phyloP scores from a whole-genome alignment of 1,140 invertebrate species.

The Zaprionus taronus region DNA sequence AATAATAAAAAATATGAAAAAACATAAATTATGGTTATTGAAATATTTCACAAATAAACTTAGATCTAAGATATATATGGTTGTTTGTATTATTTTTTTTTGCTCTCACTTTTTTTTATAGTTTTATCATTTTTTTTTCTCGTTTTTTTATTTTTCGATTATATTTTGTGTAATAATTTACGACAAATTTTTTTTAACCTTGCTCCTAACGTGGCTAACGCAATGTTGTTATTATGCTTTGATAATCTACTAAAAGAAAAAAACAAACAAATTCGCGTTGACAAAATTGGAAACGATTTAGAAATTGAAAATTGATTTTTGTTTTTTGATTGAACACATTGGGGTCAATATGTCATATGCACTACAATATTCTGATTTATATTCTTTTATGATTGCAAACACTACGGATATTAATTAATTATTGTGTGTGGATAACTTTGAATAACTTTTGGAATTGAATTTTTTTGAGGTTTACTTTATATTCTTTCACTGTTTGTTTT shows the following conservation, averaged over 20 bases:
- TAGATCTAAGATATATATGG: slow-evolving; percentile 49
- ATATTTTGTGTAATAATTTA: slow-evolving; percentile 68
- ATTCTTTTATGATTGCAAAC: slow-evolving; percentile 16
- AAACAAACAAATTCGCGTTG: slow-evolving; percentile 44
- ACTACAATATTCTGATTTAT: slow-evolving; percentile 10
- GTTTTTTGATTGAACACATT: slow-evolving; percentile 64
- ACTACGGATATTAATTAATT: slow-evolving; percentile 25
- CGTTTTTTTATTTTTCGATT: slow-evolving; percentile 59
- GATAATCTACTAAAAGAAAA: slow-evolving; percentile 47
- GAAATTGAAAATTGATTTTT: slow-evolving; percentile 34
- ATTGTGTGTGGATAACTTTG: slow-evolving; percentile 39
- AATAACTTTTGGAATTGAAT: slow-evolving; percentile 18
- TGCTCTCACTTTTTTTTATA: slow-evolving; percentile 37
- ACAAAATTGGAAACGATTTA: slow-evolving; percentile 56
- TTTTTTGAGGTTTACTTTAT: slow-evolving; percentile 17
- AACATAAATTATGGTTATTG: slow-evolving; percentile 64
- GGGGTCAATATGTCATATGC: slow-evolving; percentile 65
- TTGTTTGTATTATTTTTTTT: slow-evolving; percentile 11
- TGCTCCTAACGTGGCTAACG: slow-evolving; percentile 77
- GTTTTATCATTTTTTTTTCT: slow-evolving; percentile 54
- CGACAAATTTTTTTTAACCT: slow-evolving; percentile 55
- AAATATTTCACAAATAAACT: slow-evolving; percentile 68
- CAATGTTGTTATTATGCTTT: slow-evolving; percentile 42
- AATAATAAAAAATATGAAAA: slow-evolving; percentile 33
- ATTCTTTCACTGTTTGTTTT: slow-evolving; percentile 4